Evolutionary conservation across 2,888 invertebrate species (phyloP).

Genomic region (Anoplius nigerrimus): DNA sequence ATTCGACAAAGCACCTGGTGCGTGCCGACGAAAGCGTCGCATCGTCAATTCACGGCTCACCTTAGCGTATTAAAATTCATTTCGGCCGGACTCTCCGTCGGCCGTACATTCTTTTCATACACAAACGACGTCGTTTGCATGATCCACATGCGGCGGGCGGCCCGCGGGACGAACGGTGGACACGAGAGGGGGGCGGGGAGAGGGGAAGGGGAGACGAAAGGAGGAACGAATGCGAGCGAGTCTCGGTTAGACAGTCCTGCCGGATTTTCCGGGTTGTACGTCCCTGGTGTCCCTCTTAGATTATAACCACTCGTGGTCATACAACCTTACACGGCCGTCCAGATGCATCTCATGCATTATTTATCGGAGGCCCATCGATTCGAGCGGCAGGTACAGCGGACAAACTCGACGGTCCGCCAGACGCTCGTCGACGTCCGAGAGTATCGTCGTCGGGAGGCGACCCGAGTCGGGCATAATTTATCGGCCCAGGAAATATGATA

Average conservation of each 20-base stretch:
- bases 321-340: slow-evolving; percentile 17
- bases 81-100: too few species aligned
- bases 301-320: slow-evolving; percentile 23
- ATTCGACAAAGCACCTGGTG: too few species aligned
- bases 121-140: not conserved
- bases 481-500: not conserved
- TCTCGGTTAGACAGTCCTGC: not conserved
- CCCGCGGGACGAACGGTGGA: too few species aligned
- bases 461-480: not conserved
- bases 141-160: slow-evolving; percentile 5
- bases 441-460: not conserved
- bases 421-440: not conserved
- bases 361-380: slow-evolving; percentile 37
- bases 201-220: not conserved
- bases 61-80: too few species aligned
- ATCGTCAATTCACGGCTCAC: too few species aligned
- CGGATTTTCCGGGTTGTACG: slow-evolving; percentile 18
- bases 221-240: not conserved
- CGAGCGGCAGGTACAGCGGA: not conserved
- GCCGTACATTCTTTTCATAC: too few species aligned
- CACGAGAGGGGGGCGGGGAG: too few species aligned
- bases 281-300: slow-evolving; percentile 25
- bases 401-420: not conserved
- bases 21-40: too few species aligned
- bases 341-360: slow-evolving; percentile 60